Evolutionary conservation across 35 echinoderm and acorn worm species (phyloP), one percentile per base, ranked within the genome.

Genomic region (Heliocidaris erythrogramma): DNA sequence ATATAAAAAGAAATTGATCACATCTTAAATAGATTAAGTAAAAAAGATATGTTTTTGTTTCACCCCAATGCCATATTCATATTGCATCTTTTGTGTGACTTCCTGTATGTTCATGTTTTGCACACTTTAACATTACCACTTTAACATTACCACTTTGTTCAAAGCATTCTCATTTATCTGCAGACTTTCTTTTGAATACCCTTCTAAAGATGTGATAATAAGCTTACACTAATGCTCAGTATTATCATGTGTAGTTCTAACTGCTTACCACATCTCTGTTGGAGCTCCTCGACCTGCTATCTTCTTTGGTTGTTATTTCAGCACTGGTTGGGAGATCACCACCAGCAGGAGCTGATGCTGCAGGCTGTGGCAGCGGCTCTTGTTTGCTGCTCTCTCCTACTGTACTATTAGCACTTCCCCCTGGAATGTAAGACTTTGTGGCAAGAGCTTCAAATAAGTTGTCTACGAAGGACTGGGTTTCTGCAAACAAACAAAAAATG

Each of bases 401-500:
- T 85, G 94, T 85, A 29, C 60, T 92, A 11, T 60, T 85, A 60
- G 96, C 32, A 89, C 52, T 92, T 86, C 92, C 89, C 30, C 53
- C 35, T 90, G 94, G 95, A 89, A 98, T 96, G 94, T 98, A 98
- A 2, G 97, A 95, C 91, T 97, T 98, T 49, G 96, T 94, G 17
- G 30, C 31, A 59, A 98, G 88, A 59, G 96, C 94, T 88, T 95
- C 96, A 96, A 98, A 97, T 18, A 98, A 85, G 13, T 95, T 92
- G 86, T 98, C 96, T 9, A 98, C 96, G 94, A 98, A 98, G 48
- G 94, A 94, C n/a, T 85, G 47, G 88, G 97, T 98, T 86, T 97
- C 97, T 98, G 84, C 78, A 96, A 31, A 48, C 24, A 85, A 35
- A 91, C 35, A 30, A 92, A 2, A 95, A 87, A 2, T 56, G 5